These are phyloP conservation scores for Galleria mellonella DNA, from an alignment of 1,140 invertebrate species.

Conservation along the genomic window DNA sequence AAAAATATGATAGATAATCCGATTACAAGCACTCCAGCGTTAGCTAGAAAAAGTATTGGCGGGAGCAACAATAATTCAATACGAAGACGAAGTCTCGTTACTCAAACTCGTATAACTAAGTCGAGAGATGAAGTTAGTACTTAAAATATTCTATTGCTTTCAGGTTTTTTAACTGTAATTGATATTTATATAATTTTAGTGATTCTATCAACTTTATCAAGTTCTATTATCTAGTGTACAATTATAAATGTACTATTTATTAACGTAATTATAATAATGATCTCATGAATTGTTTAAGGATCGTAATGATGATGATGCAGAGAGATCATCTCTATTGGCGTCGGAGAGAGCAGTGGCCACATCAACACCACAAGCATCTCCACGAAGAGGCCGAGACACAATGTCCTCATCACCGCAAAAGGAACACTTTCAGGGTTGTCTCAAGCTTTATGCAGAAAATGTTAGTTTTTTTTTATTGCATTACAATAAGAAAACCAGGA, in stretches of 20 bases:
- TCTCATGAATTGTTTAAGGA: constrained; percentile 35
- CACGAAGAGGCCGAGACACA: constrained; percentile 32
- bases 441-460: constrained; percentile 82
- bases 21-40: constrained; percentile 39
- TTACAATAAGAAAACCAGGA: too few relatives aligned
- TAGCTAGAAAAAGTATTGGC: constrained; percentile 52
- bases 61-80: constrained; percentile 48
- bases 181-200: too few relatives aligned
- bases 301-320: constrained; percentile 73
- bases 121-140: constrained; percentile 36
- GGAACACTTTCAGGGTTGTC: constrained; percentile 80
- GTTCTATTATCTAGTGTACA: too few relatives aligned
- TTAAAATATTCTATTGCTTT: too few relatives aligned
- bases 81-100: constrained; percentile 46
- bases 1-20: constrained; percentile 44
- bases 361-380: constrained; percentile 48
- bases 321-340: constrained; percentile 63
- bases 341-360: constrained; percentile 53
- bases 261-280: background rate
- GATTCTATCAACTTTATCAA: too few relatives aligned
- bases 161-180: too few relatives aligned
- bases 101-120: constrained; percentile 29
- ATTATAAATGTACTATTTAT: too few relatives aligned
- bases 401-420: constrained; percentile 73
- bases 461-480: constrained; percentile 62